Conservation (phyloP, 2,888 invertebrate genomes). For the Patella ulyssiponensis region DNA sequence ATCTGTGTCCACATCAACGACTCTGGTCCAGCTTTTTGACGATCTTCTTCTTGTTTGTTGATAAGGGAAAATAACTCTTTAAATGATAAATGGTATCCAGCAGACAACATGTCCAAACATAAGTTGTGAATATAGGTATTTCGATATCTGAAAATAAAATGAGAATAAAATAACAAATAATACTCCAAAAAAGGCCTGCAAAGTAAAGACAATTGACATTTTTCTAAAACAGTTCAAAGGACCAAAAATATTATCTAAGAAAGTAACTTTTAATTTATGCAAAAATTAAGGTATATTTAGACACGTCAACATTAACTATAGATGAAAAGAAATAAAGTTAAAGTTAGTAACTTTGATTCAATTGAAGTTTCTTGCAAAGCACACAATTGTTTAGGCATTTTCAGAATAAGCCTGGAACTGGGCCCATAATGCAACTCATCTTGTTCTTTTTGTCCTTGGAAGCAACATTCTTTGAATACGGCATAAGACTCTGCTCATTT, state of each 20-base stretch:
- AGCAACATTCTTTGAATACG: no score
- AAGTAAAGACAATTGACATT: neutral
- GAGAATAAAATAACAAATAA: neutral
- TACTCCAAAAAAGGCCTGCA: neutral
- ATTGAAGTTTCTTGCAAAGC: no score
- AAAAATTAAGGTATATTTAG: no score
- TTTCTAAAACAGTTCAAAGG: neutral
- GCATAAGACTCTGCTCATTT: no score
- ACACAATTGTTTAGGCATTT: no score
- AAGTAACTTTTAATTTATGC: neutral
- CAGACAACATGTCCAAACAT: constrained; percentile 70
- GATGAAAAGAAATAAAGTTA: no score
- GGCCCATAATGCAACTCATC: no score
- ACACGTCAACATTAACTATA: no score
- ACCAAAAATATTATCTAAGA: neutral
- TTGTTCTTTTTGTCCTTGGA: no score
- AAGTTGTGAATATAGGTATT: constrained; percentile 70
- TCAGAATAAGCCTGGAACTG: no score
- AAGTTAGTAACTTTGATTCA: no score
- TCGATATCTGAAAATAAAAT: constrained; percentile 56
- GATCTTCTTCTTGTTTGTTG: constrained; percentile 61
- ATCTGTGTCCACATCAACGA: constrained; percentile 67
- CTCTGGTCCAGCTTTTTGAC: constrained; percentile 67
- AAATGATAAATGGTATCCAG: constrained; percentile 70
- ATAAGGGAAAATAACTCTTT: constrained; percentile 69